Evolutionary conservation across 37 sponge, comb jelly and placozoan genomes (phyloP), one percentile per base, ranked within the genome.

Genomic region (Cladorhizidae sp.): DNA sequence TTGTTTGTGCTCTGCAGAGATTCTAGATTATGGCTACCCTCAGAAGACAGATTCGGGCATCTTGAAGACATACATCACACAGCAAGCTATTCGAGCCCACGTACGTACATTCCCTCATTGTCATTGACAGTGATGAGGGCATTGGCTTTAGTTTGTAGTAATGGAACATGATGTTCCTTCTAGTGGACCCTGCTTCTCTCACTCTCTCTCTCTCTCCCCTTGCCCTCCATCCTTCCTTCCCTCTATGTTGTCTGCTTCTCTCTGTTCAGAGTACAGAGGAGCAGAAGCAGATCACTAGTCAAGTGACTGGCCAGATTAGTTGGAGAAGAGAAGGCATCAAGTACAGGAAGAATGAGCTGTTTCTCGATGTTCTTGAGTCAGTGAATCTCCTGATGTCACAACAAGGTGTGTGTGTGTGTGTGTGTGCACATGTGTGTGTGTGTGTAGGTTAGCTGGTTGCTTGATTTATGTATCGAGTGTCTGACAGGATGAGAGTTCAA

Each of bases 301-400:
- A 97, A 72, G 94, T 97, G 61, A 97, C 97, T 7, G 97, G 97
- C n/a, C 97, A 97, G 73, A 97, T 97, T 40, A 90, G 97, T 1
- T 97, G 97, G 97, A 86, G 97, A 35, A 78, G 94, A 55, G 94
- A 97, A 40, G 94, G 94, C 31, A 97, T 97, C 67, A 97, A 97
- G 71, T 97, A 97, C 72, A 67, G 94, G 8, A 88, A 70, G 54
- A 97, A 97, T 67, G 97, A 97, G 61, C 83, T 97, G 22, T 97
- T 94, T 70, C 85, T 97, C n/a, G 97, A 97, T 71, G 97, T 93
- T 23, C 83, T 97, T 67, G 97, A 97, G 77, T 83, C 80, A 26
- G 94, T 97, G 74, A 97, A 97, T 64, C 83, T 97, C 33, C 86
- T 97, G 40, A 97, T 97, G 97, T 94, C 94, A 35, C 89, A 93